These are phyloP conservation scores for Pachypanchax playfairii DNA, from an alignment of 2,113 vertebrate species.

Conservation along the genomic window DNA sequence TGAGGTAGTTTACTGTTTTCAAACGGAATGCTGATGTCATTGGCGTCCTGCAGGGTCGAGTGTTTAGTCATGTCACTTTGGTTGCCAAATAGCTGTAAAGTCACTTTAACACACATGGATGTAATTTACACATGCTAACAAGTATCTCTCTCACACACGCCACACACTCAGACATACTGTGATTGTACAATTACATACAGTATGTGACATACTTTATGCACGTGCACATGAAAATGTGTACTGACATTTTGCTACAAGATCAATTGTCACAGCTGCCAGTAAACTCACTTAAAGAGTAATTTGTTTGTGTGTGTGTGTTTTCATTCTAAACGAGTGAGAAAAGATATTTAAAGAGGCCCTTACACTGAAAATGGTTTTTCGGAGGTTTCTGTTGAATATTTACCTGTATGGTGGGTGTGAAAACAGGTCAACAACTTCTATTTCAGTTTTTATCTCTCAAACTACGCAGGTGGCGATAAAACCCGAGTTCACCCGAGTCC, in stretches of 20 bases:
- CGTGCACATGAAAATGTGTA: slow-evolving; percentile 35
- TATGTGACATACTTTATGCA: slow-evolving; percentile 5
- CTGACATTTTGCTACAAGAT: slow-evolving; percentile 57
- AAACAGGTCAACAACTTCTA: no score
- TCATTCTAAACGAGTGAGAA: slow-evolving; percentile 10
- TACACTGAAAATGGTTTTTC: no score
- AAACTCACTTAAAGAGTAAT: slow-evolving; percentile 51
- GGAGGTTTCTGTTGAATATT: no score
- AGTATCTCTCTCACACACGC: background rate
- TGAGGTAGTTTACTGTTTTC: slow-evolving; percentile 9
- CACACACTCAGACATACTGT: slow-evolving; percentile 9
- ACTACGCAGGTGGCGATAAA: no score
- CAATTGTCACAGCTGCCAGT: slow-evolving; percentile 57
- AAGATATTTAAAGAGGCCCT: no score
- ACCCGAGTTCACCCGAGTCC: no score
- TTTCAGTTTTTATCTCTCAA: no score
- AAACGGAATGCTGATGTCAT: slow-evolving; percentile 27
- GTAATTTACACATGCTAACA: slow-evolving; percentile 43
- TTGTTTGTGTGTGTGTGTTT: slow-evolving; percentile 13
- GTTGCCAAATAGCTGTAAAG: slow-evolving; percentile 62
- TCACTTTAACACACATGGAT: slow-evolving; percentile 38
- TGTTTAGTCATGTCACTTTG: slow-evolving; percentile 64
- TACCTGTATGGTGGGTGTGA: no score
- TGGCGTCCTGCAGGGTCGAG: slow-evolving; percentile 54
- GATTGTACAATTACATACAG: slow-evolving; percentile 7